Base-by-base conservation (phyloP, 2,113 vertebrate species). In the Vidua macroura region DNA sequence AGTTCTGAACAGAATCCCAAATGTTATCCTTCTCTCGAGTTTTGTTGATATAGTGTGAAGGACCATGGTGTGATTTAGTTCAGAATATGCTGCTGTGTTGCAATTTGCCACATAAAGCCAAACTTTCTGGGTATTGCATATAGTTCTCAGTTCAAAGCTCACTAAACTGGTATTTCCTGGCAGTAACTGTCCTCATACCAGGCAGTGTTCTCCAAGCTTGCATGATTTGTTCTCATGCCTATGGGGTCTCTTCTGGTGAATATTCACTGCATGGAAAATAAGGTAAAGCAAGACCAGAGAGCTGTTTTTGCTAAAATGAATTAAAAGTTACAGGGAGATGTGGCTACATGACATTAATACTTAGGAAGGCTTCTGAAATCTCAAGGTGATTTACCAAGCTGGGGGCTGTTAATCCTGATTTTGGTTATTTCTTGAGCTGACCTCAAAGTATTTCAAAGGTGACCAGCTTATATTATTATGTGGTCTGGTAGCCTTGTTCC, bases 1-100 rank as follows among this genome's bases (percentile, higher is more conserved):
- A 74, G 80, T 24, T 70, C 58, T 67, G 88, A 80, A 27, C 70
- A 49, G 83, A 86, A 96, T 95, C 86, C 68, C 78, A 84, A 55
- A 60, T 59, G 53, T 63, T 31, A 27, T 48, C 56, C 25, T 81
- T 24, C 78, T 78, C 77, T 73, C 0, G 1, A 53, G 77, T 52
- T 82, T 28, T 39, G 37, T 53, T 93, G 93, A 83, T 88, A 2
- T 7, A 68, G 44, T 52, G 60, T 27, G 60, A 82, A 87, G 73
- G 60, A 28, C 43, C 8, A 2, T 4, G 11, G 20, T 30, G 58
- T 73, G 83, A 39, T 81, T 73, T 85, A 74, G 68, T 51, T 76
- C 59, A 78, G 66, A 37, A 51, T 27, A 16, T 0, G 0, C 73
- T 70, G 49, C 56, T 31, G 2, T 15, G 68, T 5, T 77, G 22